Conservation (phyloP, 2,113 vertebrate genomes). For the Corynorhinus townsendii region DNA sequence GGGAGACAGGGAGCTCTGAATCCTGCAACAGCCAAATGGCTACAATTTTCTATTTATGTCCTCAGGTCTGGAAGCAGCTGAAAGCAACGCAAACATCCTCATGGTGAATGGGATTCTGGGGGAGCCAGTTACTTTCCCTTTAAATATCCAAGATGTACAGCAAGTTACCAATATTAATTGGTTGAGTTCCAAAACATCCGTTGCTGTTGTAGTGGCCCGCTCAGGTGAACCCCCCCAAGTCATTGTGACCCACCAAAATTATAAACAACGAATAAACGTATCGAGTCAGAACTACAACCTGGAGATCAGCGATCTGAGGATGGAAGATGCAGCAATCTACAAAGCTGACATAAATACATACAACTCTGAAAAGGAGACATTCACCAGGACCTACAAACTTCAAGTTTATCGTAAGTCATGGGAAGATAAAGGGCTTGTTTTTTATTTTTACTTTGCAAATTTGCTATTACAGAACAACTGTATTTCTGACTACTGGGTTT, state of each 20-base stretch:
- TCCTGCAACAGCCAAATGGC: neutral
- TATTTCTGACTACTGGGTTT: neutral
- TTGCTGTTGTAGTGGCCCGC: neutral
- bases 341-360: constrained; percentile 34
- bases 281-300: constrained; percentile 35
- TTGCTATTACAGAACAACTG: neutral
- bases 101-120: constrained; percentile 46
- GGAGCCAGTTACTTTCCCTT: constrained; percentile 43
- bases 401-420: constrained; percentile 64
- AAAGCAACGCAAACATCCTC: neutral
- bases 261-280: constrained; percentile 37
- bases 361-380: fast-evolving
- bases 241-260: constrained; percentile 28
- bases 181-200: constrained; percentile 2
- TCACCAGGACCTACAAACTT: constrained; percentile 29
- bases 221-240: neutral
- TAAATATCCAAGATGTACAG: neutral
- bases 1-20: neutral
- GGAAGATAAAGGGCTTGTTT: neutral
- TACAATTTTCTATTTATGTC: constrained; percentile 6
- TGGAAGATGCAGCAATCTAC: constrained; percentile 61
- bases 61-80: constrained; percentile 39
- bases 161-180: constrained; percentile 23
- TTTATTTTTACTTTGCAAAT: neutral
- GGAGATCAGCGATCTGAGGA: constrained; percentile 38